Evolutionary conservation across 1,140 invertebrate genomes (phyloP), one percentile per base, ranked within the genome.

Genomic region (Psix sp.): DNA sequence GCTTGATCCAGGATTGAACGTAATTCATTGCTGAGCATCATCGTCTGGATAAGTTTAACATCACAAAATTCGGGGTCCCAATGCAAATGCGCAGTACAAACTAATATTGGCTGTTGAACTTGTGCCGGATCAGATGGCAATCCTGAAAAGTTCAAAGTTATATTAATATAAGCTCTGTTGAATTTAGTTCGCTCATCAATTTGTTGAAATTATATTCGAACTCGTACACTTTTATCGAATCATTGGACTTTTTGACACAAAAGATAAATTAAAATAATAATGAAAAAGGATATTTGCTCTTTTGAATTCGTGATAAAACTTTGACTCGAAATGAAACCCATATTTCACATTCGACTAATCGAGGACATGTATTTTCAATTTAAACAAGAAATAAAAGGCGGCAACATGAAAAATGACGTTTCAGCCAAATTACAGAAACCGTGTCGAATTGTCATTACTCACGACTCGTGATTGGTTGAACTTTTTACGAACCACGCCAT

Each of bases 11-110:
- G 89, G 74, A 96, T 95, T 36, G 89, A 90, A 77, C 93, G 91
- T 56, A 96, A 86, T 87, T 99, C 98, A 84, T 97, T 95, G 87
- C 96, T 95, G 62, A 99, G 88, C 97, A 99, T 99, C 95, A 99
- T 99, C 15, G 96, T 98, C 87, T 99, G 98, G 67, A 99, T 99
- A 0, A 99, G 90, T 88, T 99, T 99, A n/a, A 99, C 98, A 87
- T 99, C 98, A 81, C 97, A 99, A 85, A 94, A 99, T 88, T 99
- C 98, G 1, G 98, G 98, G 90, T 99, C 98, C 98, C 98, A 99
- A 87, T 99, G 98, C 63, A 99, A 98, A 87, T 99, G 98, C 24
- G 98, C 97, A 3, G 97, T 99, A 82, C 97, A 98, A 18, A 99
- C 96, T 54, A 99, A 89, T 56, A 99, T 89, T 16, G 94, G 94